phyloP scores from a whole-genome alignment of 2,113 vertebrate species.

The Chauna torquata region DNA sequence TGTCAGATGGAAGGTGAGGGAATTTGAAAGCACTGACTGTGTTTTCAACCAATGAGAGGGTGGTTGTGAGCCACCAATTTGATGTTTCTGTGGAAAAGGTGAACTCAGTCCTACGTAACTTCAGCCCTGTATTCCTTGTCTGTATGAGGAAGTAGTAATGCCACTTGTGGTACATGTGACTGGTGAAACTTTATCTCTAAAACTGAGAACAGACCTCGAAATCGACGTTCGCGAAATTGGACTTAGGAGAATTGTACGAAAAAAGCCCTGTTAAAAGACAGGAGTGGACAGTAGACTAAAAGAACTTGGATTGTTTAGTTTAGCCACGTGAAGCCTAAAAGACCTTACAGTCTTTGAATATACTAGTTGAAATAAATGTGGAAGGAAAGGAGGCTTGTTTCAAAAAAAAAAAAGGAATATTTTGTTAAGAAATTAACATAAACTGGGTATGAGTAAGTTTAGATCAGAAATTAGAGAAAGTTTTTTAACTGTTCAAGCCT shows the following conservation, averaged over 20 bases:
- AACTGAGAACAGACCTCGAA: neutral
- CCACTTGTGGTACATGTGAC: neutral
- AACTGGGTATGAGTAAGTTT: neutral
- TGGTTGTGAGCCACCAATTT: neutral
- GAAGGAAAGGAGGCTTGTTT: neutral
- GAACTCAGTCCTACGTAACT: neutral
- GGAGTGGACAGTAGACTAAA: neutral
- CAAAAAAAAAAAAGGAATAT: neutral
- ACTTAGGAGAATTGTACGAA: neutral
- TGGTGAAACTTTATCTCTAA: neutral
- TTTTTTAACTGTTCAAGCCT: neutral
- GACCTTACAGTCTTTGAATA: neutral
- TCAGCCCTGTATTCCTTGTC: neutral
- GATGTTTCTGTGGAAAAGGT: neutral
- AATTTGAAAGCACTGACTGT: neutral
- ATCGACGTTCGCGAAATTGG: neutral
- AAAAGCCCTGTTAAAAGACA: neutral
- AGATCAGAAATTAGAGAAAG: neutral
- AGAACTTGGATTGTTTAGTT: neutral
- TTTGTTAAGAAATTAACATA: neutral
- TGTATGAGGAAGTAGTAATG: neutral
- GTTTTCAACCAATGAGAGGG: neutral
- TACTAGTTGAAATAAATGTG: neutral
- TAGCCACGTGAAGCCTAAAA: neutral
- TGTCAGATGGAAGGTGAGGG: neutral